Base-by-base conservation (phyloP, 2,888 invertebrate genomes). In the Cheilosia vernalis region DNA sequence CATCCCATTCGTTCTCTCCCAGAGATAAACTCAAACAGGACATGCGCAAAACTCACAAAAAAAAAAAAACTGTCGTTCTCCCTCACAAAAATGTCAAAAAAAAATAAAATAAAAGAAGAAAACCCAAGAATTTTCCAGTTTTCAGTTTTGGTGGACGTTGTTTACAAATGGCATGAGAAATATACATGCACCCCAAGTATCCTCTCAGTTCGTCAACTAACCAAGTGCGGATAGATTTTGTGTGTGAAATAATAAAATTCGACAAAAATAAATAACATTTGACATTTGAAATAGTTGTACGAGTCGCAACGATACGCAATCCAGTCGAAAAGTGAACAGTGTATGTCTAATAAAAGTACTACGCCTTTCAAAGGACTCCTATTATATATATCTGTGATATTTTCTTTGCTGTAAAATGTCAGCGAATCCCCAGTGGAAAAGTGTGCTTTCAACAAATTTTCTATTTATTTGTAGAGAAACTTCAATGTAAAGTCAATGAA, bases 161-260 rank as follows among this genome's bases (percentile, higher is more conserved):
- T 84, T 84, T 84, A 84, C 84, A 84, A 84, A 84, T 84, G 84
- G 70, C 84, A 74, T 76, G 84, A 80, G 80, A 80, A 80, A 60
- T 61, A 84, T 73, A 80, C 53, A 51, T 40, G 60, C 70, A 66
- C 42, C 56, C 49, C 24, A 80, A 76, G 70, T 69, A 76, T 84
- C 80, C 44, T 76, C 30, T 63, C 60, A 66, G 69, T 60, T 49
- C 53, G 64, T 76, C 51, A 63, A 44, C 67, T 15, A 61, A 63
- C 64, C 63, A 84, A 84, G 80, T 74, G 69, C 74, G 70, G 74
- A 84, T 74, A 79, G 64, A 69, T 73, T 51, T 49, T 30, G 17
- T 19, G 47, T 21, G n/a, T 67, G 74, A 55, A 61, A 53, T 72
- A 42, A n/a, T 7, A 66, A 58, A 47, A 47, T n/a, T 44, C 51